phyloP scores from a whole-genome alignment of 2,797 vertebrate genomes.

The Oreochromis grahami region DNA sequence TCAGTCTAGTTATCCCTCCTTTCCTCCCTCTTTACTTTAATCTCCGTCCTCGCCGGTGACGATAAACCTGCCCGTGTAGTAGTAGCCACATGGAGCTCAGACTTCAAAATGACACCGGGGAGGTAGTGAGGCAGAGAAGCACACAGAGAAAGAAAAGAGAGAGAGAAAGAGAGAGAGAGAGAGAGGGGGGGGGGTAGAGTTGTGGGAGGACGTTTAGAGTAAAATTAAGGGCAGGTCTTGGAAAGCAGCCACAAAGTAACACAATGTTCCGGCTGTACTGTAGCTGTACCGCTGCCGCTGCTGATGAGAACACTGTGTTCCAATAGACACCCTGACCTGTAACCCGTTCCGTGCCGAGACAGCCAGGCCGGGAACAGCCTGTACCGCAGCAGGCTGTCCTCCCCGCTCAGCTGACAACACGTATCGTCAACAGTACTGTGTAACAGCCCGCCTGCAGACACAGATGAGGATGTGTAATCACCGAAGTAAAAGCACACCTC shows the following conservation, averaged over 20 bases:
- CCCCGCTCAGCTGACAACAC: conserved; percentile 56
- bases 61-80: conserved; percentile 34
- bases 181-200: conserved; percentile 11
- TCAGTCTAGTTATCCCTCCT: not conserved
- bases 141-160: not conserved
- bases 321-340: conserved; percentile 84
- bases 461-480: conserved; percentile 4
- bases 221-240: conserved; percentile 82
- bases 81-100: conserved; percentile 44
- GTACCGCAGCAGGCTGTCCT: conserved; percentile 71
- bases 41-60: not conserved
- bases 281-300: conserved; percentile 78
- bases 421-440: conserved; percentile 30
- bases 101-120: conserved; percentile 48
- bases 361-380: conserved; percentile 71
- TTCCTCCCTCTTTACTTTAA: not conserved
- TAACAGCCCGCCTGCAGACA: not conserved
- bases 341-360: conserved; percentile 80
- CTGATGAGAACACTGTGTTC: conserved; percentile 86
- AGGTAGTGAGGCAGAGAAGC: conserved; percentile 1
- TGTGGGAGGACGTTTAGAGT: conserved; percentile 74
- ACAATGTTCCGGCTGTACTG: conserved; percentile 88
- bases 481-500: conserved; percentile 23
- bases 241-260: conserved; percentile 85
- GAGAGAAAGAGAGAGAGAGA: not conserved